These are phyloP conservation scores for Oxygymnocypris stewartii DNA, from an alignment of 2,113 vertebrate species.

Conservation along the genomic window DNA sequence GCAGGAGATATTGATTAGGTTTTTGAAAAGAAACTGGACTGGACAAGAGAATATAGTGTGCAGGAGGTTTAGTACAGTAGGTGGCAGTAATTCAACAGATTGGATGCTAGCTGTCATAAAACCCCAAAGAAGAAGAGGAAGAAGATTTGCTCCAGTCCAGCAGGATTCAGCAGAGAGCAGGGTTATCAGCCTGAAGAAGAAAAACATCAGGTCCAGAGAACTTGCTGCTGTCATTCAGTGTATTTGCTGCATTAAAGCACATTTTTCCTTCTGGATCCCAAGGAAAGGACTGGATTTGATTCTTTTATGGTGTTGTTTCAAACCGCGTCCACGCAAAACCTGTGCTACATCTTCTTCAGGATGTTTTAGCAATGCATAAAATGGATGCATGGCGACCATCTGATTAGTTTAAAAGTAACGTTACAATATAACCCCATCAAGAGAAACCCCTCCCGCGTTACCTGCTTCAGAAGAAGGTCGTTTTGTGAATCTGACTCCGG, in stretches of 20 bases:
- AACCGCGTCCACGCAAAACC: background rate
- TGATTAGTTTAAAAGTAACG: background rate
- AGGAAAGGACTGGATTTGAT: background rate
- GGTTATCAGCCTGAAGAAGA: background rate
- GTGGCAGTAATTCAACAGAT: too few relatives aligned
- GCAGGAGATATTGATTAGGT: too few relatives aligned
- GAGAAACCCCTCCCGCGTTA: background rate
- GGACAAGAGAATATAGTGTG: too few relatives aligned
- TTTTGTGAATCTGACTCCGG: background rate
- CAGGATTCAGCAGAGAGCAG: background rate
- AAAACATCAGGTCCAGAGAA: background rate
- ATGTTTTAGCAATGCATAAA: background rate
- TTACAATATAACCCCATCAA: background rate
- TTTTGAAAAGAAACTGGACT: too few relatives aligned
- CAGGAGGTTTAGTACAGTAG: too few relatives aligned
- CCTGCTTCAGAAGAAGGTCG: background rate
- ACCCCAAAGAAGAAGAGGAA: too few relatives aligned
- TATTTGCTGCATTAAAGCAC: background rate
- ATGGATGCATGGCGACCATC: background rate
- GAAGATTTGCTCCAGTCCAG: background rate
- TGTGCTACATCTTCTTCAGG: background rate
- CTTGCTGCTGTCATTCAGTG: constrained; percentile 1
- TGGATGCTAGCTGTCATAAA: too few relatives aligned
- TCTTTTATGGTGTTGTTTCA: background rate
- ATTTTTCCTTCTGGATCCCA: background rate